These are phyloP conservation scores for Hippocampus guttulatus DNA, from an alignment of 2,113 vertebrate species.

Conservation along the genomic window DNA sequence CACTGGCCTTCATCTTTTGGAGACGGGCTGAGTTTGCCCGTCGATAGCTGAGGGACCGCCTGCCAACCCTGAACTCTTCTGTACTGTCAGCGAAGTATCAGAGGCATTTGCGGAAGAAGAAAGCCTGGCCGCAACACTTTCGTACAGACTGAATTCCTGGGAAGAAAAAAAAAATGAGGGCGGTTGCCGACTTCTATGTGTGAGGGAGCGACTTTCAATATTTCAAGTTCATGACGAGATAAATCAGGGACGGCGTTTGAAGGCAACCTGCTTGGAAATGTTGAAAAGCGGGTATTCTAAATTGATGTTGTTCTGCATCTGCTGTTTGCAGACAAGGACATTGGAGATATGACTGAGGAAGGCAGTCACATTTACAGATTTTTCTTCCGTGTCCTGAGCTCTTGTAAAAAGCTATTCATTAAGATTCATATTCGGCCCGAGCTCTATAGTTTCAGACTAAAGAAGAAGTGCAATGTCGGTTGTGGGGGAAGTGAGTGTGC, in stretches of 20 bases:
- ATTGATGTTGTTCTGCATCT: constrained; percentile 19
- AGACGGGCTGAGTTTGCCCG: constrained; percentile 41
- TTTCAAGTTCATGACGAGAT: constrained; percentile 22
- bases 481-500: constrained; percentile 15
- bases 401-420: constrained; percentile 20
- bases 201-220: constrained; percentile 16
- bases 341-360: constrained; percentile 9
- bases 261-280: constrained; percentile 10
- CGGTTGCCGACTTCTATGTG: constrained; percentile 24
- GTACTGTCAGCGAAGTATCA: constrained; percentile 51
- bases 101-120: constrained; percentile 41
- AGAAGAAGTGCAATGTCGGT: constrained; percentile 58
- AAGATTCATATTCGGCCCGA: constrained; percentile 17
- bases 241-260: constrained; percentile 20
- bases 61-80: constrained; percentile 36
- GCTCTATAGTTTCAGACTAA: constrained; percentile 60
- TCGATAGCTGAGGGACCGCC: constrained; percentile 44
- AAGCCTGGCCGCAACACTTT: constrained; percentile 35
- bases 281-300: constrained; percentile 12
- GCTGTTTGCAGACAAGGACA: constrained; percentile 30
- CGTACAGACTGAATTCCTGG: constrained; percentile 19
- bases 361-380: not conserved
- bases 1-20: constrained; percentile 53
- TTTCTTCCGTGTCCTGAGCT: constrained; percentile 42
- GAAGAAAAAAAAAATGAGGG: not conserved